Evolutionary conservation across 2,113 vertebrate species (phyloP), one percentile per base, ranked within the genome.

Genomic region (Phyllostomus hastatus): DNA sequence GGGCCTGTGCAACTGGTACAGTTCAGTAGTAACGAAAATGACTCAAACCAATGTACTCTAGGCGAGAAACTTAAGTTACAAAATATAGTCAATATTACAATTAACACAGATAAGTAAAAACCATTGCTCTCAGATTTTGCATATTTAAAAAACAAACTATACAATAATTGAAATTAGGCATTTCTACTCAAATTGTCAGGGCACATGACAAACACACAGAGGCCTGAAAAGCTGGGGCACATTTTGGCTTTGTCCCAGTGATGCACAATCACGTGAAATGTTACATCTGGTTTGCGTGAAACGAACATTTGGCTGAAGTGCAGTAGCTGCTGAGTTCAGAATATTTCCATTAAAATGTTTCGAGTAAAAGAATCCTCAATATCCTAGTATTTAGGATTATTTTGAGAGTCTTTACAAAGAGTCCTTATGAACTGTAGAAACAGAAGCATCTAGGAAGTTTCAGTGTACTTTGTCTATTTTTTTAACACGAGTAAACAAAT

Each of bases 401-500:
- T 90, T 70, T 38, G 38, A 96, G 52, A 88, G 94, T 98, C 94
- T 97, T 97, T 98, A 96, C 43, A 93, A 89, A 91, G 82, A 85
- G 95, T 98, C 91, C 85, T 95, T 90, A 95, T 81, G 94, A 96
- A 95, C 84, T 95, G 91, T 35, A 96, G 92, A 93, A 97, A 85
- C 91, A 98, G 98, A 98, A 98, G 97, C 97, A 98, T 97, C 98
- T 97, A 97, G 97, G 96, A 98, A 98, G 97, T 98, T 98, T 98
- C 98, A 98, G 97, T 98, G 98, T 98, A 82, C 97, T 94, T 66
- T 57, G 19, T 84, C 33, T 91, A 2, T 92, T 83, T 7, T 98
- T 98, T 97, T 96, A 98, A 98, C 98, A 98, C 69, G 54, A 97
- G 98, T 99, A 99, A 99, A 99, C 99, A 99, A 99, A 99, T 98